These are phyloP conservation scores for Hypocryptadius cinnamomeus DNA, from an alignment of 2,113 vertebrate genomes.

Conservation along the genomic window DNA sequence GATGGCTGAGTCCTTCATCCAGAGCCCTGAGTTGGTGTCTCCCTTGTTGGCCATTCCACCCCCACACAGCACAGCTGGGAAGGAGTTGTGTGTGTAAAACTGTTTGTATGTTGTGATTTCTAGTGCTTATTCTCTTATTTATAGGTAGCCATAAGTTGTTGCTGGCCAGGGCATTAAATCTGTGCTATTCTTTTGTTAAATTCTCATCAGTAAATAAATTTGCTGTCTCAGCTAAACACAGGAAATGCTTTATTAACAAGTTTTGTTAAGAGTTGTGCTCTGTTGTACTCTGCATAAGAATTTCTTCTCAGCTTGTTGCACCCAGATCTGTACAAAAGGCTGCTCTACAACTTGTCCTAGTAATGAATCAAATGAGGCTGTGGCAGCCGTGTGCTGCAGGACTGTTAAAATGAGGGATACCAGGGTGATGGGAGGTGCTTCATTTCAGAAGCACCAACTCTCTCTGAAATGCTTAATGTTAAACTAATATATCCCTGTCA, in stretches of 20 bases:
- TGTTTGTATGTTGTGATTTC: not conserved
- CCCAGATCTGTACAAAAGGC: not conserved
- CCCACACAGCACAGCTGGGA: not conserved
- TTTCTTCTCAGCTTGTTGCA: not conserved
- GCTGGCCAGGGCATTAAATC: not conserved
- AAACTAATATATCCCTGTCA: slow-evolving; percentile 32
- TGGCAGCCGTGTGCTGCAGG: not conserved
- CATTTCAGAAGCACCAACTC: not conserved
- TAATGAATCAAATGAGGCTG: not conserved
- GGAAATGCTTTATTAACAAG: not conserved
- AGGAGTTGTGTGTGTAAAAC: not conserved
- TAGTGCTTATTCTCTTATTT: not conserved
- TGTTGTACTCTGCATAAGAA: not conserved
- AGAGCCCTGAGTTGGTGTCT: not conserved
- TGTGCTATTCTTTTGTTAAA: not conserved
- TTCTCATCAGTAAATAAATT: not conserved
- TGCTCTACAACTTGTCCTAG: not conserved
- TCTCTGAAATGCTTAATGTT: not conserved
- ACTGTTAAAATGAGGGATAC: not conserved
- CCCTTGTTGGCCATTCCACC: not conserved
- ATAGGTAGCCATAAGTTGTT: not conserved
- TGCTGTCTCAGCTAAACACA: not conserved
- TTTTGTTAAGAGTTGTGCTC: not conserved
- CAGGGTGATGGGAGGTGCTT: not conserved
- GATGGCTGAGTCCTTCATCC: not conserved